These are phyloP conservation scores for Prionace glauca DNA, from an alignment of 2,797 vertebrate genomes.

Conservation along the genomic window DNA sequence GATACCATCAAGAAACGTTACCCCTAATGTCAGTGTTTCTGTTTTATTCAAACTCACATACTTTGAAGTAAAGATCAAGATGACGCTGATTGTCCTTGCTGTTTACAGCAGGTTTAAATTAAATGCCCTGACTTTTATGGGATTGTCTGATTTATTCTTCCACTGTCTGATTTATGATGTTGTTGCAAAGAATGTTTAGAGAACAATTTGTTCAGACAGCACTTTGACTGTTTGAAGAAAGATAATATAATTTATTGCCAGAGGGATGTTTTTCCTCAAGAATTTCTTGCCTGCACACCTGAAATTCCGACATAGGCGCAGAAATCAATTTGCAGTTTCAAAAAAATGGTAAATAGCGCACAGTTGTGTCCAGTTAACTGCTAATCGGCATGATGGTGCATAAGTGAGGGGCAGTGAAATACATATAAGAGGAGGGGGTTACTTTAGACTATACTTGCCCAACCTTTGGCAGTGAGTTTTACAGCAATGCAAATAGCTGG, in stretches of 20 bases:
- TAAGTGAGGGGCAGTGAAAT: not conserved
- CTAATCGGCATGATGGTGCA: not conserved
- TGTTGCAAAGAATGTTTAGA: conserved; percentile 17
- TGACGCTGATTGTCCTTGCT: conserved; percentile 21
- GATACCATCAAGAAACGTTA: not conserved
- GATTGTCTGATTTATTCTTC: conserved; percentile 21
- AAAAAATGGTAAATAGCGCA: not conserved
- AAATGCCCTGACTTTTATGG: conserved; percentile 33
- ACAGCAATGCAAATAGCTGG: not conserved
- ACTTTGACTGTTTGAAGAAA: conserved; percentile 23
- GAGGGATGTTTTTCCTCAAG: not conserved
- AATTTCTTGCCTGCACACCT: not conserved
- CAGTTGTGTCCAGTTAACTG: not conserved
- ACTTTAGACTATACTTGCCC: not conserved
- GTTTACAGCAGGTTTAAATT: conserved; percentile 37
- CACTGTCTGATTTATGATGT: conserved; percentile 1
- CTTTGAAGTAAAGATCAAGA: not conserved
- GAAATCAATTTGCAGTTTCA: conserved; percentile 11
- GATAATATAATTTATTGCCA: conserved; percentile 29
- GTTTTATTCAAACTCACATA: conserved; percentile 5
- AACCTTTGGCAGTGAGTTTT: not conserved
- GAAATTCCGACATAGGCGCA: not conserved
- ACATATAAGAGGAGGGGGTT: no score
- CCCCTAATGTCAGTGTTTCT: not conserved
- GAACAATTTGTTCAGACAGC: conserved; percentile 35